phyloP scores from a whole-genome alignment of 2,888 invertebrate species.

The Adela reaumurella region DNA sequence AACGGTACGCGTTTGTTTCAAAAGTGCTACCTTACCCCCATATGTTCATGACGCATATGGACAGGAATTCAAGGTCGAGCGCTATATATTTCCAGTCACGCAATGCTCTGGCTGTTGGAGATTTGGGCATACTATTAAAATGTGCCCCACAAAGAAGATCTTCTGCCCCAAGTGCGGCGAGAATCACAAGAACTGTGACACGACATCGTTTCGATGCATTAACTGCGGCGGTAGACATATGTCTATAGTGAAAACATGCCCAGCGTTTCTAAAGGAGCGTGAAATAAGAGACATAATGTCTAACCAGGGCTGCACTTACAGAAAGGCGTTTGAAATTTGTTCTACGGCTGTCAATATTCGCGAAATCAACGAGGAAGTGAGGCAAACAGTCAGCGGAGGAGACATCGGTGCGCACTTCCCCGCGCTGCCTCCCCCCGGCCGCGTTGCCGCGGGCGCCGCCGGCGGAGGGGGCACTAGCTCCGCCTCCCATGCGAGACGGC shows the following conservation, averaged over 20 bases:
- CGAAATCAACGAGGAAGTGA: too few relatives aligned
- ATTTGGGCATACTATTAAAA: background rate
- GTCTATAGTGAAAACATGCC: constrained; percentile 1
- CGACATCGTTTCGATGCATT: constrained; percentile 4
- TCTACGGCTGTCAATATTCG: too few relatives aligned
- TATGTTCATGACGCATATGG: constrained; percentile 1
- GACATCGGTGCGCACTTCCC: too few relatives aligned
- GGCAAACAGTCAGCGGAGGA: too few relatives aligned
- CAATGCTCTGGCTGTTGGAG: constrained; percentile 3
- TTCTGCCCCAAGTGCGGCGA: constrained; percentile 9
- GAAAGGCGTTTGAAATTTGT: too few relatives aligned
- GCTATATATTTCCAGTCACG: constrained; percentile 1
- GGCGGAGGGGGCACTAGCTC: too few relatives aligned
- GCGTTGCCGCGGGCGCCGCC: too few relatives aligned
- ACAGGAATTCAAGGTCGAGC: background rate
- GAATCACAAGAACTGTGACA: constrained; percentile 2
- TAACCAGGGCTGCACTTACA: constrained; percentile 7
- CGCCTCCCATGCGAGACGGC: too few relatives aligned
- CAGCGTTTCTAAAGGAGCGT: constrained; percentile 1
- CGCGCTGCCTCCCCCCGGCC: too few relatives aligned
- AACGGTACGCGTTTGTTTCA: constrained; percentile 1
- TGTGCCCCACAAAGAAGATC: constrained; percentile 3
- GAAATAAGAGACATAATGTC: constrained; percentile 5
- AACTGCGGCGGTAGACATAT: constrained; percentile 10
- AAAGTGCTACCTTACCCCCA: background rate